These are phyloP conservation scores for Lepus townsendii DNA, from an alignment of 2,797 vertebrate genomes.

Conservation along the genomic window DNA sequence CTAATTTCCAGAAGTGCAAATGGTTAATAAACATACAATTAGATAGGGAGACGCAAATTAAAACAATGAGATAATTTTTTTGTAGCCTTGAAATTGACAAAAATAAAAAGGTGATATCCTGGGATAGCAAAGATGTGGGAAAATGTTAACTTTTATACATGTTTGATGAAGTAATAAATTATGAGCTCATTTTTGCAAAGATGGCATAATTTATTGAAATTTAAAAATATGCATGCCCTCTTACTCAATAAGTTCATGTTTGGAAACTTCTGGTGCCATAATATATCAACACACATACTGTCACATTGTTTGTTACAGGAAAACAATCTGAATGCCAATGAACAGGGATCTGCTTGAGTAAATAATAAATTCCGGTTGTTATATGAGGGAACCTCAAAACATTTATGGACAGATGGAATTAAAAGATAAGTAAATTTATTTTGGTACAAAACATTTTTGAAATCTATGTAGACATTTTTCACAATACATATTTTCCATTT, in stretches of 20 bases:
- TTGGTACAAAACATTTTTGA: too few species aligned
- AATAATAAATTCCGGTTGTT: neutral
- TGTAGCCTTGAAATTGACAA: neutral
- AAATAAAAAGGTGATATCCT: neutral
- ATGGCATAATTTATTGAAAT: neutral
- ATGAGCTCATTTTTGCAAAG: neutral
- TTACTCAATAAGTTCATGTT: slow-evolving; percentile 12
- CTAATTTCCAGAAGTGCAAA: slow-evolving; percentile 12
- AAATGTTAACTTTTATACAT: neutral
- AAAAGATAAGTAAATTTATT: too few species aligned
- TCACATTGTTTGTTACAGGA: neutral
- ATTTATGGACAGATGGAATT: too few species aligned
- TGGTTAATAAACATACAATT: neutral
- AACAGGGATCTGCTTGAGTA: neutral
- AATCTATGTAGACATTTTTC: too few species aligned
- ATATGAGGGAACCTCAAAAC: too few species aligned
- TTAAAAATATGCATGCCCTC: neutral
- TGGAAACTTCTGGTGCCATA: neutral
- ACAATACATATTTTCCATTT: too few species aligned
- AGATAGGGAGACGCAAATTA: neutral
- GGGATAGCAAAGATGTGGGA: neutral
- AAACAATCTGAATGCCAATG: neutral
- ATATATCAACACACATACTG: neutral
- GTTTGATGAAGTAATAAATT: neutral
- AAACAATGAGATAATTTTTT: neutral